phyloP scores from a whole-genome alignment of 92 coral and sea anemone genomes.

The Porites evermanni region DNA sequence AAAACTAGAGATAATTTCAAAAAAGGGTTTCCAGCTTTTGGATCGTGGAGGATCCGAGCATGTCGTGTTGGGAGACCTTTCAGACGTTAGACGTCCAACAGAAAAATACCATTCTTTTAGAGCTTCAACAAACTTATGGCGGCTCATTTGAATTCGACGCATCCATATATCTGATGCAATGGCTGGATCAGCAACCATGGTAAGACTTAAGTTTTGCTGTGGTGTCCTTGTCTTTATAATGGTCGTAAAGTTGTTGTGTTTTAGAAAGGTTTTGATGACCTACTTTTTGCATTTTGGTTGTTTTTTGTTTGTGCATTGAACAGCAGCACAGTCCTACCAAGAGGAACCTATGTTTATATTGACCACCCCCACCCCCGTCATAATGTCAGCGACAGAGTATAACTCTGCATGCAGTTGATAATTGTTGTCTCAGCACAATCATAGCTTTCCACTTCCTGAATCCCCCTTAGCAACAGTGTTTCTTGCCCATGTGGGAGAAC shows the following conservation, averaged over 20 bases:
- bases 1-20: not conserved
- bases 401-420: too few species aligned
- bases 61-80: constrained; percentile 65
- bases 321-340: too few species aligned
- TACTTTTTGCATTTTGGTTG: not conserved
- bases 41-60: constrained; percentile 16
- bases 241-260: not conserved
- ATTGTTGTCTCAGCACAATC: not conserved
- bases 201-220: constrained; percentile 42
- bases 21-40: constrained; percentile 6
- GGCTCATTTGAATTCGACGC: constrained; percentile 82
- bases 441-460: too few species aligned
- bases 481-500: too few species aligned
- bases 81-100: constrained; percentile 52
- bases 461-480: too few species aligned
- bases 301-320: not conserved
- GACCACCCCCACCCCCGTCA: too few species aligned
- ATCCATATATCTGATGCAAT: constrained; percentile 75
- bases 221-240: not conserved
- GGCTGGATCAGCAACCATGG: constrained; percentile 88
- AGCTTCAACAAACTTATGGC: constrained; percentile 57
- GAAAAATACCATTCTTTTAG: constrained; percentile 51
- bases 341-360: too few species aligned
- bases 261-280: not conserved
- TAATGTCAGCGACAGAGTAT: too few species aligned